phyloP scores from a whole-genome alignment of 2,888 invertebrate species.

The Argyra leucocephala region DNA sequence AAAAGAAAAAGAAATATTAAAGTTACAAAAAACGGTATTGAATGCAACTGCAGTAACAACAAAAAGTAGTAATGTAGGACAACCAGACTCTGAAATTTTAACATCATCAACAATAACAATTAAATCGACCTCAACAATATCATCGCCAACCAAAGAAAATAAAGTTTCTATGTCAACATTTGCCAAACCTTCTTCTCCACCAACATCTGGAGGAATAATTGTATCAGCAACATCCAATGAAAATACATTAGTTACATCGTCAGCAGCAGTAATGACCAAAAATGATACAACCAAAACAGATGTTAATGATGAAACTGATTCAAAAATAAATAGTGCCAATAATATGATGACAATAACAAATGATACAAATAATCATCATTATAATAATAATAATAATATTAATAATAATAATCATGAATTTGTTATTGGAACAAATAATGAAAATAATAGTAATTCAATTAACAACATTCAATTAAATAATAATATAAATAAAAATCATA shows the following conservation, averaged over 20 bases:
- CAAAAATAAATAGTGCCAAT: neutral
- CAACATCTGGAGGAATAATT: slow-evolving; percentile 9
- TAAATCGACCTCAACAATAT: slow-evolving; percentile 19
- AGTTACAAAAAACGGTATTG: slow-evolving; percentile 3
- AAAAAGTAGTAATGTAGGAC: neutral
- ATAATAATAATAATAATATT: neutral
- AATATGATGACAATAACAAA: neutral
- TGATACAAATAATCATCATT: slow-evolving; percentile 2
- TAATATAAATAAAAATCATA: slow-evolving; percentile 1
- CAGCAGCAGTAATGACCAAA: neutral
- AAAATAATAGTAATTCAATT: neutral
- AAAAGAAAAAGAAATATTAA: slow-evolving; percentile 29
- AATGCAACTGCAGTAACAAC: slow-evolving; percentile 11
- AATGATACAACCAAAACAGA: neutral
- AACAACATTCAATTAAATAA: neutral
- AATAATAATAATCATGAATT: neutral
- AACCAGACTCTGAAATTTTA: slow-evolving; percentile 12
- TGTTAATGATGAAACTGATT: neutral
- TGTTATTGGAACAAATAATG: neutral
- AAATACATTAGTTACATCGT: neutral
- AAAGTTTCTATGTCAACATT: neutral
- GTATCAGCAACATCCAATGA: neutral
- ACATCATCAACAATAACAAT: slow-evolving; percentile 16
- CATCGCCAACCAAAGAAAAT: slow-evolving; percentile 10
- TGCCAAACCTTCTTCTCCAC: neutral